phyloP scores from a whole-genome alignment of 2,888 invertebrate genomes.

The Heteromurus nitidus region DNA sequence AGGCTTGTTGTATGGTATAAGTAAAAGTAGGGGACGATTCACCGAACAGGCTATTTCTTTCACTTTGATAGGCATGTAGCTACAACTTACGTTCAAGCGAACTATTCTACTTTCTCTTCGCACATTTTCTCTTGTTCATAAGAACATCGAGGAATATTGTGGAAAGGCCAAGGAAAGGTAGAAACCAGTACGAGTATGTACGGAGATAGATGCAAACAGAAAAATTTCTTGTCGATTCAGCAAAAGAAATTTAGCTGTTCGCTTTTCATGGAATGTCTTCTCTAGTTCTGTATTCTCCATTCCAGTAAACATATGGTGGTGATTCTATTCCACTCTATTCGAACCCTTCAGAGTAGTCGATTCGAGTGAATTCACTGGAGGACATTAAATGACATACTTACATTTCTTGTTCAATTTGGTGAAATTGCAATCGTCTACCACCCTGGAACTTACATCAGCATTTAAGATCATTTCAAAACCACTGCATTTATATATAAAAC shows the following conservation, averaged over 20 bases:
- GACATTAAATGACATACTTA: no score
- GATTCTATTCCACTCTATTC: no score
- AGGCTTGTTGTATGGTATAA: no score
- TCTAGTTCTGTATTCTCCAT: neutral
- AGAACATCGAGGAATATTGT: neutral
- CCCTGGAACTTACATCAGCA: no score
- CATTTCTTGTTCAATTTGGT: no score
- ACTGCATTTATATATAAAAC: no score
- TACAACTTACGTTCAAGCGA: neutral
- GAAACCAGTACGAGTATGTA: neutral
- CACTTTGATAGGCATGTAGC: neutral
- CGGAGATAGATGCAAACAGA: neutral
- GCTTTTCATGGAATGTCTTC: neutral
- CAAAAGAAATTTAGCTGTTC: neutral
- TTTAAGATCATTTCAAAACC: no score
- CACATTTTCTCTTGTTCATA: neutral
- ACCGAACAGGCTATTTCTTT: neutral
- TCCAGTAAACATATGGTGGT: no score
- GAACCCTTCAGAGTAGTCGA: no score
- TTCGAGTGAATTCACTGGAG: no score
- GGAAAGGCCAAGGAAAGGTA: neutral
- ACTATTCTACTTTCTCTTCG: conserved; percentile 6
- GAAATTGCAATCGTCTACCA: no score
- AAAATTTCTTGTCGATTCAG: conserved; percentile 19
- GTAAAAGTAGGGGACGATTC: no score